Evolutionary conservation across 2,797 vertebrate species (phyloP).

Genomic region (Neostethus bicornis): DNA sequence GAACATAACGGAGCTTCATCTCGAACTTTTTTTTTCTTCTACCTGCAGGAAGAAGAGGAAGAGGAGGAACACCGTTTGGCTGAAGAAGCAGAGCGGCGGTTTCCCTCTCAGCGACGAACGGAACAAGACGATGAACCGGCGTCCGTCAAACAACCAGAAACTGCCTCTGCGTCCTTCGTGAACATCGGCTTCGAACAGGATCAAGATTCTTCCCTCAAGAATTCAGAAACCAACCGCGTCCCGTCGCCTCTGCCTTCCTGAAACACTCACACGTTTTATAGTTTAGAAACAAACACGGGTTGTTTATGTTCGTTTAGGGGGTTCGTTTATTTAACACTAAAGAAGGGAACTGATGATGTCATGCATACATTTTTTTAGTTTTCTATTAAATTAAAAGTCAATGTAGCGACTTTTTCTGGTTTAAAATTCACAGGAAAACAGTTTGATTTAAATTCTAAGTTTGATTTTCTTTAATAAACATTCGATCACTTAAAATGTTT

Average conservation of each 20-base stretch:
- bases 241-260: constrained; percentile 84
- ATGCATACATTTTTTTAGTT: too few relatives aligned
- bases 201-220: constrained; percentile 74
- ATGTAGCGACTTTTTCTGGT: too few relatives aligned
- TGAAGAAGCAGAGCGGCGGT: constrained; percentile 66
- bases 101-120: constrained; percentile 73
- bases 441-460: too few relatives aligned
- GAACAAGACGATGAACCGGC: constrained; percentile 80
- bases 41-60: constrained; percentile 91
- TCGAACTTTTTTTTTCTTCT: background rate
- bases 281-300: too few relatives aligned
- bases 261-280: constrained; percentile 49
- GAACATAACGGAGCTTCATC: background rate
- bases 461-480: too few relatives aligned
- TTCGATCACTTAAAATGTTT: too few relatives aligned
- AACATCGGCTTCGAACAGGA: constrained; percentile 94
- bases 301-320: too few relatives aligned
- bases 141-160: constrained; percentile 86
- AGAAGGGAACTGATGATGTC: too few relatives aligned
- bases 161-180: constrained; percentile 84
- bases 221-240: constrained; percentile 80
- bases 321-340: too few relatives aligned
- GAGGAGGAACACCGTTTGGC: constrained; percentile 92
- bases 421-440: too few relatives aligned
- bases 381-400: too few relatives aligned